Percentiles rank a stretch among this genome's conserved stretches.
Evolutionary conservation across 1,140 invertebrate genomes (phyloP).

Genomic region (Nylanderia fulva): DNA sequence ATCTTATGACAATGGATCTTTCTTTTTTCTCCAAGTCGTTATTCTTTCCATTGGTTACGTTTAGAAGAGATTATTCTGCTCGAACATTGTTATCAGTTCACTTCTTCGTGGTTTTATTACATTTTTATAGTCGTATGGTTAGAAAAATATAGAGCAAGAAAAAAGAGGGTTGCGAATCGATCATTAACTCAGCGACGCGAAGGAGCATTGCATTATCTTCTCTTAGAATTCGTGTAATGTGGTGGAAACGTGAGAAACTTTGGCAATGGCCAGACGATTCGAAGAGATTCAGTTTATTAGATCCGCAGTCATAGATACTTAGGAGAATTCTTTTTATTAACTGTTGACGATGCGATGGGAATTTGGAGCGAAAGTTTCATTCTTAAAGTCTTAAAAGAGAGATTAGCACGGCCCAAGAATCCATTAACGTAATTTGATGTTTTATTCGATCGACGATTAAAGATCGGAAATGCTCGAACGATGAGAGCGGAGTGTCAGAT

Average conservation of each 20-base stretch:
- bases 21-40: conserved; percentile 15
- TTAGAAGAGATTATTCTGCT: conserved; percentile 2
- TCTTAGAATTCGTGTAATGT: conserved; percentile 40
- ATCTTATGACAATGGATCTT: conserved; percentile 4
- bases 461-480: not conserved
- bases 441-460: not conserved
- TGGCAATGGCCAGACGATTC: conserved; percentile 23
- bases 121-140: conserved; percentile 16
- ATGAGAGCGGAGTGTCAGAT: not conserved
- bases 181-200: conserved; percentile 47
- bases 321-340: conserved; percentile 58
- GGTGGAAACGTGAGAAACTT: conserved; percentile 43
- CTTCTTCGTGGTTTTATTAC: not conserved
- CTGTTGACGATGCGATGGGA: conserved; percentile 54
- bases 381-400: conserved; percentile 7
- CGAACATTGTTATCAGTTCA: not conserved
- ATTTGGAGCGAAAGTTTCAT: not conserved
- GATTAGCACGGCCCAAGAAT: not conserved
- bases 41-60: not conserved
- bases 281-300: conserved; percentile 37
- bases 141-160: not conserved
- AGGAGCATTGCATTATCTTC: conserved; percentile 26
- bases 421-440: conserved; percentile 1
- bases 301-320: conserved; percentile 38
- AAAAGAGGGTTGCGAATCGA: conserved; percentile 15